Percentiles rank a stretch among this genome's conserved stretches.
phyloP scores from a whole-genome alignment of 2,888 invertebrate genomes.

The Emmelina monodactyla region DNA sequence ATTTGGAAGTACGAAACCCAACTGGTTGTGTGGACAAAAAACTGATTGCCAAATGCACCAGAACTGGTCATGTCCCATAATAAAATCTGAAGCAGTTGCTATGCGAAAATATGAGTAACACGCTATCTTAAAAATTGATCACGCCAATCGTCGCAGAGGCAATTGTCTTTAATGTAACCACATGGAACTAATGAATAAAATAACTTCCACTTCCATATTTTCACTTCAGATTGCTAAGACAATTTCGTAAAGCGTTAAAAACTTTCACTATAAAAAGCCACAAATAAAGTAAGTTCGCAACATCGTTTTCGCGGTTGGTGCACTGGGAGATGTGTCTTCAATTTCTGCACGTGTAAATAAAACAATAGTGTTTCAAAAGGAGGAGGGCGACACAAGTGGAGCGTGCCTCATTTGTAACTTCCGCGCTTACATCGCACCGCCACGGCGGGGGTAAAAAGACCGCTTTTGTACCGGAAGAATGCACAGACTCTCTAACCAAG shows the following conservation, averaged over 20 bases:
- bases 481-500: constrained; percentile 17
- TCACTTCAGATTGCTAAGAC: neutral
- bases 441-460: constrained; percentile 39
- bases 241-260: neutral
- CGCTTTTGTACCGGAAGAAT: constrained; percentile 40
- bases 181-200: neutral
- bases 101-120: neutral
- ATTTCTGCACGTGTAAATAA: constrained; percentile 21
- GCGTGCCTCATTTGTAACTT: constrained; percentile 43
- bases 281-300: too few species aligned
- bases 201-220: neutral
- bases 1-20: too few species aligned
- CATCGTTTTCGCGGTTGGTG: neutral
- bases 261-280: too few species aligned
- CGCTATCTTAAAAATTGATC: neutral
- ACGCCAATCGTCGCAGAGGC: neutral
- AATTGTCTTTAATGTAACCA: neutral
- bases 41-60: constrained; percentile 47
- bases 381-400: constrained; percentile 37
- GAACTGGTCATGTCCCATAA: constrained; percentile 50
- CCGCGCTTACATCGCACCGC: constrained; percentile 15
- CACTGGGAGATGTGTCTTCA: neutral
- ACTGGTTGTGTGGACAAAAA: too few species aligned
- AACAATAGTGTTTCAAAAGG: constrained; percentile 22
- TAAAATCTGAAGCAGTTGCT: constrained; percentile 31